Conservation (phyloP, 1,140 invertebrate genomes). For the Acromyrmex heyeri region DNA sequence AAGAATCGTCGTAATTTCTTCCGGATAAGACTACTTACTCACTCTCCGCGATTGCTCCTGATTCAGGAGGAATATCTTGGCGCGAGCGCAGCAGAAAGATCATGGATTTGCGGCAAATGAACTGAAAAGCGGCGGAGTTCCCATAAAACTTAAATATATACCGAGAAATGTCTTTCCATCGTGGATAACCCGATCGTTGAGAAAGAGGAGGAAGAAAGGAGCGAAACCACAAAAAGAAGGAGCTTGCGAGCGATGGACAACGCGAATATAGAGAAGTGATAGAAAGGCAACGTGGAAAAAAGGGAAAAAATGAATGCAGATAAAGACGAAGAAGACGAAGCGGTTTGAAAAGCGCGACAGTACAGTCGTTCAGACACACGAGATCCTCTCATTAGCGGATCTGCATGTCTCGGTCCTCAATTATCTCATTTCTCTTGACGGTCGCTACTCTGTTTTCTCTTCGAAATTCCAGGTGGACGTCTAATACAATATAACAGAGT, state of each 20-base stretch:
- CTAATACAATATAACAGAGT: slow-evolving; percentile 86
- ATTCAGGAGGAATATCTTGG: slow-evolving; percentile 46
- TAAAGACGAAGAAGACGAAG: slow-evolving; percentile 66
- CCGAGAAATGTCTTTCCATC: slow-evolving; percentile 73
- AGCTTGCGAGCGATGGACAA: slow-evolving; percentile 32
- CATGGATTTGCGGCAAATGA: slow-evolving; percentile 71
- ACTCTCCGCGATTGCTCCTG: slow-evolving; percentile 25
- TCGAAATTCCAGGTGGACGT: slow-evolving; percentile 84
- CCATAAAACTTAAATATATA: slow-evolving; percentile 83
- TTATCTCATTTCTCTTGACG: slow-evolving; percentile 80
- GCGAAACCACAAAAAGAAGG: slow-evolving; percentile 18
- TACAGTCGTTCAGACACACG: slow-evolving; percentile 74
- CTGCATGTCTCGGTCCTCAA: slow-evolving; percentile 85
- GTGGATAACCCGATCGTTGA: slow-evolving; percentile 67
- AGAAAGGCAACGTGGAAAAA: slow-evolving; percentile 52
- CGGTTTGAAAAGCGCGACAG: slow-evolving; percentile 38
- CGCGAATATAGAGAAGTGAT: slow-evolving; percentile 38
- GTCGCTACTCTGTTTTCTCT: slow-evolving; percentile 83
- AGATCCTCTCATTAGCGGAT: slow-evolving; percentile 84
- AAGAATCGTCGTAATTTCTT: slow-evolving; percentile 66
- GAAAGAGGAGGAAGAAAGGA: slow-evolving; percentile 38
- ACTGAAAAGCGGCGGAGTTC: slow-evolving; percentile 68
- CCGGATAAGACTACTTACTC: slow-evolving; percentile 57
- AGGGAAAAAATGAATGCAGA: slow-evolving; percentile 65
- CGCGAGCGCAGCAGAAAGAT: slow-evolving; percentile 59